Base-by-base conservation (phyloP, 2,888 invertebrate species). In the Lagria hirta region DNA sequence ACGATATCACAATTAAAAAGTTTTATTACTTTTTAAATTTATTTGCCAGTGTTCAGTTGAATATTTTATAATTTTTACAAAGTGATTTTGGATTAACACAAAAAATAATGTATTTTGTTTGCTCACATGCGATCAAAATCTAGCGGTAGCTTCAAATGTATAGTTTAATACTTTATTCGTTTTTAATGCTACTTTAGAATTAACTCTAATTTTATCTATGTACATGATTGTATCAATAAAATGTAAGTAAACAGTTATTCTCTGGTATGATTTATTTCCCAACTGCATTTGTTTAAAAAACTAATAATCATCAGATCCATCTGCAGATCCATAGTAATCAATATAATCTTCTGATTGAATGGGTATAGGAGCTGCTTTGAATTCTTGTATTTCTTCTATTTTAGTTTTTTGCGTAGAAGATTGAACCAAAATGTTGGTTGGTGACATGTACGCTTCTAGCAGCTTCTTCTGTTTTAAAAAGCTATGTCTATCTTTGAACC, bases 1-100 rank as follows among this genome's bases (percentile, higher is more conserved):
- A 85, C 86, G 1, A 70, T 86, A 60, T 76, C 82, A 47, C 85
- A 87, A 65, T 77, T 62, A 24, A 75, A 78, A 61, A 81, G 81
- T 61, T 84, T 82, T 58, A 67, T 76, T 48, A 64, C 69, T 27
- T 65, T 76, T 54, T 75, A 70, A 69, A 52, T 3, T 23, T 3
- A 8, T 37, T 23, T 14, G 18, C 13, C 5, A 35, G 11, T 20
- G 10, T 21, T 34, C 22, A n/a, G n/a, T n/a, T n/a, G n/a, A 37
- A 32, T 42, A 28, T 42, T 8, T 29, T 23, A 11, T 27, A 27
- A 27, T 38, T 43, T 43, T 43, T 35, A 15, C 27, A 26, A 17
- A 14, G 20, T 11, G n/a, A 32, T 5, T n/a, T 8, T 20, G 14
- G n/a, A n/a, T n/a, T n/a, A n/a, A 28, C 16, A 16, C 21, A n/a